Evolutionary conservation across 2,888 invertebrate species (phyloP).

Genomic region (Phalera bucephala): DNA sequence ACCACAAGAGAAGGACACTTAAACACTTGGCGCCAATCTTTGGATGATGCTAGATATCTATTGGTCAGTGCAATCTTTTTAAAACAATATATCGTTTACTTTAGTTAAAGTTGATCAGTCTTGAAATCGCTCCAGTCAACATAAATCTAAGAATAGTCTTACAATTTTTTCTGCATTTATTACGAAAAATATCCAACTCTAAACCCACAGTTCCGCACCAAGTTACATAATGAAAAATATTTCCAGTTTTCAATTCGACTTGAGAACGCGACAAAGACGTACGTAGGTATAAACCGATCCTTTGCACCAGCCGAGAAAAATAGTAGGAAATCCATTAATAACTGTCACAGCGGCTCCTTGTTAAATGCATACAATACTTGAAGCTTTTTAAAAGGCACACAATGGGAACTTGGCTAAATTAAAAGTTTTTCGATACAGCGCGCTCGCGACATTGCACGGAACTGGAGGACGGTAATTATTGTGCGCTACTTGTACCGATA

Average conservation of each 20-base stretch:
- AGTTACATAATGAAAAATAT: constrained; percentile 1
- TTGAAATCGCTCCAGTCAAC: no score
- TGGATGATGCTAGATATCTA: no score
- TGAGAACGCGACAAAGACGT: constrained; percentile 65
- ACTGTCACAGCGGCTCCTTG: constrained; percentile 77
- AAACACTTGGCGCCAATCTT: no score
- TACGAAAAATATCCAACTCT: no score
- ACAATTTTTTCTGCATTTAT: no score
- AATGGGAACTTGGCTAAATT: constrained; percentile 81
- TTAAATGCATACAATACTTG: constrained; percentile 83
- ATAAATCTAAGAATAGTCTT: no score
- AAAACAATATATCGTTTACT: no score
- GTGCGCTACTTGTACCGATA: constrained; percentile 48
- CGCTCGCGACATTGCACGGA: constrained; percentile 78
- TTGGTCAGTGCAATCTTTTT: no score
- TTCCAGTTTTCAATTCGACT: constrained; percentile 18
- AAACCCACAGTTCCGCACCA: no score
- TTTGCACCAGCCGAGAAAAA: constrained; percentile 74
- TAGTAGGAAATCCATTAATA: constrained; percentile 80
- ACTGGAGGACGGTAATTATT: constrained; percentile 78
- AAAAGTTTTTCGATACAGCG: constrained; percentile 81
- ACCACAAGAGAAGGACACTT: no score
- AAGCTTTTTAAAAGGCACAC: constrained; percentile 81
- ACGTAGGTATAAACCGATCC: constrained; percentile 68
- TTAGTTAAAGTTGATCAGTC: no score